These are phyloP conservation scores for Teleiodes luculella DNA, from an alignment of 2,888 invertebrate species.

Conservation along the genomic window DNA sequence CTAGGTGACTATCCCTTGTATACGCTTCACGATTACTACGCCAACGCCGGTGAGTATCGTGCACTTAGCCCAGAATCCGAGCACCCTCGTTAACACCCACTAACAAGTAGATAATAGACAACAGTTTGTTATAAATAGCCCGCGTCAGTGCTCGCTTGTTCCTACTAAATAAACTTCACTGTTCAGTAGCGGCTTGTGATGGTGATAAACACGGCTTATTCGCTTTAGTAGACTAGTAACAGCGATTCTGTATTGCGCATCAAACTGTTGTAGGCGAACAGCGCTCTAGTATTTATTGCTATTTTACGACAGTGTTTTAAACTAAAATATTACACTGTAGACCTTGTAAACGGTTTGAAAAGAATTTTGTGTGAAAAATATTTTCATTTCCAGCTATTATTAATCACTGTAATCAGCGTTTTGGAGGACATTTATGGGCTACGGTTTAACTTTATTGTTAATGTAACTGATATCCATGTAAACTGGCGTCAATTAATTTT, in stretches of 20 bases:
- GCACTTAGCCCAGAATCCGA: constrained; percentile 24
- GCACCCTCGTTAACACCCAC: constrained; percentile 16
- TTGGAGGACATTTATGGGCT: neutral
- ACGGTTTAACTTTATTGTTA: neutral
- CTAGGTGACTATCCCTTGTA: constrained; percentile 76
- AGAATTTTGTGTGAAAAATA: neutral
- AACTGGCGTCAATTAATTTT: no score
- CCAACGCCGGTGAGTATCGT: constrained; percentile 68
- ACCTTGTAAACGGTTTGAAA: neutral
- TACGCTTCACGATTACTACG: constrained; percentile 69
- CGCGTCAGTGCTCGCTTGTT: constrained; percentile 11
- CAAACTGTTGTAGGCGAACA: neutral
- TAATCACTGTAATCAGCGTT: neutral
- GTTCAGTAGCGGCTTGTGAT: constrained; percentile 4
- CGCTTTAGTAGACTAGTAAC: neutral
- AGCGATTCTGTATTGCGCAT: neutral
- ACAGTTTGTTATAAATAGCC: constrained; percentile 14
- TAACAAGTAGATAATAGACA: constrained; percentile 15
- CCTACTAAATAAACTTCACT: constrained; percentile 15
- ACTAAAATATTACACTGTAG: neutral
- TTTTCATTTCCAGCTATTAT: neutral
- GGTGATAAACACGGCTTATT: constrained; percentile 1
- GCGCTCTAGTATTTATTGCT: neutral
- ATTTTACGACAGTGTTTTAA: neutral
- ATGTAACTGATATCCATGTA: neutral